Evolutionary conservation across 1,140 invertebrate species (phyloP), one percentile per base, ranked within the genome.

Genomic region (Heliconius hewitsoni): DNA sequence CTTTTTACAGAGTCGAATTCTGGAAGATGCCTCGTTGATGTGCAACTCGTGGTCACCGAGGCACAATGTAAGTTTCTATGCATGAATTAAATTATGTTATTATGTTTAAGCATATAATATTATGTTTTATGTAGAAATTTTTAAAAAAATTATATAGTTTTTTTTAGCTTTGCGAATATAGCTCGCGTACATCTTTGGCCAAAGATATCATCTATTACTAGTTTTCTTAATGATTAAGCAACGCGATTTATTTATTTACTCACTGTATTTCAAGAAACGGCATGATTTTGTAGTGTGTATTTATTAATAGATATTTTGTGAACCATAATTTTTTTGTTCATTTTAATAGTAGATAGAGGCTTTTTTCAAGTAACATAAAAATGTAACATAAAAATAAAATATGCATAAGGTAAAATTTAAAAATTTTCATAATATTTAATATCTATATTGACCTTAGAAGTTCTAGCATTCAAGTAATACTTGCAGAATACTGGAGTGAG

Each of bases 21-120:
- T 98, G 93, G 97, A 98, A 95, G 97, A 98, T 95, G 97, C 97
- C 80, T 97, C 97, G 84, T 96, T 98, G 89, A 97, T 98, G 97
- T 98, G 97, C 96, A 98, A 97, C 95, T 97, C 97, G 57, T 98
- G 97, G 97, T 97, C 97, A 89, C 97, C 97, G 82, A 96, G 97
- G 92, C 97, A 97, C 93, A 98, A 98, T 95, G 97, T 98, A 96
- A 97, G 97, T 97, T 77, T 46, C 37, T 52, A 27, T 74, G 78
- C 78, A 76, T 46, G 79, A 27, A 80, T 60, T 18, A 75, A 78
- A 80, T 70, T 73, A 73, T 71, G 8, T 30, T 18, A 66, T 74
- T 52, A 52, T 52, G 18, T 52, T 46, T 46, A 46, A 46, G 16
- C 42, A 16, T 46, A 4, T 46, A 46, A 19, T 6, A 52, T 18